Percentiles rank a stretch among this genome's conserved stretches.
phyloP scores from a whole-genome alignment of 2,888 invertebrate species.

The Perizoma flavofasciatum region DNA sequence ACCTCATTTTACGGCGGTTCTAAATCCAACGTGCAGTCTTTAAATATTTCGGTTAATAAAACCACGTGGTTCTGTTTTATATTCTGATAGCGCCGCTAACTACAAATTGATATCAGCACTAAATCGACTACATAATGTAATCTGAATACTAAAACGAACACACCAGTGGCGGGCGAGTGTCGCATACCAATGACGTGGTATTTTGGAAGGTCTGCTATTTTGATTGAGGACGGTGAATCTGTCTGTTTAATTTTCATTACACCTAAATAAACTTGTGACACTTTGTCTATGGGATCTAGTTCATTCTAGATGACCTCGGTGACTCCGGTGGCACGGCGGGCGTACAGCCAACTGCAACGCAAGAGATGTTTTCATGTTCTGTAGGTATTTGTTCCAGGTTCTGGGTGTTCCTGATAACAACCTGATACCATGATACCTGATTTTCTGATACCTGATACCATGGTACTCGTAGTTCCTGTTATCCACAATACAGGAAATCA shows the following conservation, averaged over 20 bases:
- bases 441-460: too few species aligned
- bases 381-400: too few species aligned
- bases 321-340: too few species aligned
- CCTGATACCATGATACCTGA: too few species aligned
- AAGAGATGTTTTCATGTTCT: too few species aligned
- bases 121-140: slow-evolving; percentile 65
- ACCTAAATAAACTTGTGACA: slow-evolving; percentile 9
- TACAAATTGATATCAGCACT: slow-evolving; percentile 79
- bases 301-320: neutral
- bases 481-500: too few species aligned
- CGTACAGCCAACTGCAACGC: too few species aligned
- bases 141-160: slow-evolving; percentile 67
- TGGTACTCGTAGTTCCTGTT: too few species aligned
- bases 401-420: too few species aligned
- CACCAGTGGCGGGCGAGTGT: slow-evolving; percentile 49
- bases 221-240: slow-evolving; percentile 44
- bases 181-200: slow-evolving; percentile 64
- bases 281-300: slow-evolving; percentile 11
- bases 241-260: slow-evolving; percentile 38
- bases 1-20: too few species aligned
- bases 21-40: neutral
- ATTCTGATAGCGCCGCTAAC: slow-evolving; percentile 60
- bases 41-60: slow-evolving; percentile 38
- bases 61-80: slow-evolving; percentile 49
- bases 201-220: slow-evolving; percentile 49